phyloP scores from a whole-genome alignment of 2,113 vertebrate species.

The Thermophis baileyi region DNA sequence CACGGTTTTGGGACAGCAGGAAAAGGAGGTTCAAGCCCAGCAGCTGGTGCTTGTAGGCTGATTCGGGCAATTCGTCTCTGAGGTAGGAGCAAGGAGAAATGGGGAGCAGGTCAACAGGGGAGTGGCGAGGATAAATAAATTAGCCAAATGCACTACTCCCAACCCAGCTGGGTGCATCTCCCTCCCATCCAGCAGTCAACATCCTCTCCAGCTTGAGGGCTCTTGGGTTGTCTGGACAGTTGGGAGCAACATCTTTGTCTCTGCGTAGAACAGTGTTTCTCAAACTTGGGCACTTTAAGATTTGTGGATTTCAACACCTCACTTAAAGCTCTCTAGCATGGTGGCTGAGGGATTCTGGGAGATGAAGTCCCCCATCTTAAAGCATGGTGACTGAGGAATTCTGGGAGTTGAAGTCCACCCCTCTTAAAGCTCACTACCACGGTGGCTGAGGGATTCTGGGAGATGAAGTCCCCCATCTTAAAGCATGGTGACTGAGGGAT shows the following conservation, averaged over 20 bases:
- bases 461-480: no score
- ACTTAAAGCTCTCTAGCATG: no score
- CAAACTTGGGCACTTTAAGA: neutral
- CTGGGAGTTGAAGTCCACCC: no score
- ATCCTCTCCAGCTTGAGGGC: neutral
- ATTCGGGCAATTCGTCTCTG: slow-evolving; percentile 84
- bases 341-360: no score
- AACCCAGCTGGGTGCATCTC: neutral
- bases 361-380: no score
- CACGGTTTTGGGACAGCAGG: slow-evolving; percentile 92
- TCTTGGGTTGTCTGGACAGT: neutral
- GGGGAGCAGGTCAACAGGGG: neutral
- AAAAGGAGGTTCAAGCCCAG: slow-evolving; percentile 92
- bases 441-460: no score
- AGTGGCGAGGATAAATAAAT: neutral
- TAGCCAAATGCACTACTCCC: neutral
- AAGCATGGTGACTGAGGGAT: no score
- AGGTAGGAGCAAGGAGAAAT: neutral
- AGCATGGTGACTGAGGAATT: no score
- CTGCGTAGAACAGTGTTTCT: neutral
- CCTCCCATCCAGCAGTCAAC: neutral
- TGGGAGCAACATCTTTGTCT: neutral
- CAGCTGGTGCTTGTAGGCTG: slow-evolving; percentile 89
- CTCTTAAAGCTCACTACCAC: no score
- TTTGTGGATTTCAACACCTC: neutral